Base-by-base conservation (phyloP, 2,888 invertebrate genomes). In the Plebejus melissa region DNA sequence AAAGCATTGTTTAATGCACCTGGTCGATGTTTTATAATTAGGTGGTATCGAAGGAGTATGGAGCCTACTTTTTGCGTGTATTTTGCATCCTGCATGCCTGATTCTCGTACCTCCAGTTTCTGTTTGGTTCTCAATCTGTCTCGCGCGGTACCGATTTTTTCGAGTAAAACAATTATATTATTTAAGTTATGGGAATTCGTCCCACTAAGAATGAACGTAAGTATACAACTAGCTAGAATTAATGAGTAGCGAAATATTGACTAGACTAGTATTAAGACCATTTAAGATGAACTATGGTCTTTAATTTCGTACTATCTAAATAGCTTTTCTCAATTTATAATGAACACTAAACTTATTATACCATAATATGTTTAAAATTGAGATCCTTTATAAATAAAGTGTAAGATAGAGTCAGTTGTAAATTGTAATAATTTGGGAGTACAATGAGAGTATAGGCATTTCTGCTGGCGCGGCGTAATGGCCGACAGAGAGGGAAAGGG, bases 401-500 rank as follows among this genome's bases (percentile, higher is more conserved):
- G 69, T 46, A 60, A 50, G 54, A 69, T 76, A 75, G 65, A 74
- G 76, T 77, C 75, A 74, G 69, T 65, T 54, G 70, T 75, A 79
- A 78, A 58, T 65, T 58, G 69, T 75, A 79, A 78, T 78, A 77
- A 79, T 78, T 77, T 75, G 76, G 74, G 71, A 77, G 76, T 60
- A 65, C 76, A 77, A 75, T 74, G 69, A 77, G 77, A 71, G 76
- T 78, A 77, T 76, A 78, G 79, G 79, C 78, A 78, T 78, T 79
- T 77, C 77, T 77, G 75, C 76, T 71, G 76, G 78, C 75, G 79
- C 77, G 74, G 77, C 77, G 76, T 77, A 79, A 78, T 78, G 78
- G 78, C 77, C 78, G 79, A 76, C 80, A 77, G 81, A 82, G 81
- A 83, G 82, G 80, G 83, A 83, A 83, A 83, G 83, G 84, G 83